These are phyloP conservation scores for Delphinus delphis DNA, from an alignment of 2,113 vertebrate species.

Conservation along the genomic window DNA sequence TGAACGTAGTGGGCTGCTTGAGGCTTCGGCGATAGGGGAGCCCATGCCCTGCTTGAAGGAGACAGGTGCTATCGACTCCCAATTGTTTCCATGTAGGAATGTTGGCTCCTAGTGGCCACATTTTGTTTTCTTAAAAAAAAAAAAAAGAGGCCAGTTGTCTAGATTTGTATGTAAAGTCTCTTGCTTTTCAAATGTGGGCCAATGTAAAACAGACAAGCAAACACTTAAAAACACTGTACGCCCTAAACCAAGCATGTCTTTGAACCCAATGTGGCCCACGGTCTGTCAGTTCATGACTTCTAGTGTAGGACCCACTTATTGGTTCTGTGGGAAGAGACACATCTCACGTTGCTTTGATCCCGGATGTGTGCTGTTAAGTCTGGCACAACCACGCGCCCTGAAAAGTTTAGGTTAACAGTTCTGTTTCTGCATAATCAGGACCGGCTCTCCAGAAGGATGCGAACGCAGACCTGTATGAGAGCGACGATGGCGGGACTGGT, in stretches of 20 bases:
- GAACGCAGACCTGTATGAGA: constrained; percentile 17
- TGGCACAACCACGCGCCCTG: fast-evolving
- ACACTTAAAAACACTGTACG: neutral
- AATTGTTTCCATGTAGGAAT: neutral
- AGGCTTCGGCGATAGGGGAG: neutral
- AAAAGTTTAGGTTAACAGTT: neutral
- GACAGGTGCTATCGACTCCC: fast-evolving
- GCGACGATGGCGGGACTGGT: neutral
- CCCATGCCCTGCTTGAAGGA: fast-evolving
- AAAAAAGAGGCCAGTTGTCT: neutral
- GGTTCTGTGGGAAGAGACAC: neutral
- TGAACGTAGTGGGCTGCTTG: no score
- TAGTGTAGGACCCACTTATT: neutral
- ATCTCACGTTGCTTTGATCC: neutral
- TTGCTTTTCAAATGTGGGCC: neutral
- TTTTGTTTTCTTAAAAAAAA: neutral
- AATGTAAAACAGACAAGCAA: neutral
- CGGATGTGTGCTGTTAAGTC: neutral
- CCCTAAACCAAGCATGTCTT: neutral
- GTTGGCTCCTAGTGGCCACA: neutral
- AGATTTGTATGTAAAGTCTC: neutral
- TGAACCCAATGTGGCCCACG: neutral
- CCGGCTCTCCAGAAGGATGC: constrained; percentile 20
- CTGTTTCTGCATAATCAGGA: constrained; percentile 70
- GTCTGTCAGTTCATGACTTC: neutral